These are phyloP conservation scores for Poeciliopsis gracilis DNA, from an alignment of 2,797 vertebrate genomes.

Conservation along the genomic window DNA sequence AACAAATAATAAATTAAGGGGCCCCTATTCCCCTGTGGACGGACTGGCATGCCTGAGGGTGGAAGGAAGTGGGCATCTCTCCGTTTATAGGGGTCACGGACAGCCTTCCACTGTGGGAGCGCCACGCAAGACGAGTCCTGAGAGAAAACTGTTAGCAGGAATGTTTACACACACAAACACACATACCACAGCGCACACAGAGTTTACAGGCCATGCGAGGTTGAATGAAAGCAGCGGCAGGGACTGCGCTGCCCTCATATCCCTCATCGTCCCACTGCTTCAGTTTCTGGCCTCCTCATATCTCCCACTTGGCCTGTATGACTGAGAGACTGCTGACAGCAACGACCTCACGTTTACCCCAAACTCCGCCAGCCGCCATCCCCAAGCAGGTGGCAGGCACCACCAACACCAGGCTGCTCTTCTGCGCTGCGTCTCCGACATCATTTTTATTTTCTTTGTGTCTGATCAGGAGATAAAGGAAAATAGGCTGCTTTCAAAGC, in stretches of 20 bases:
- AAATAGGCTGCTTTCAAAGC: conserved; percentile 19
- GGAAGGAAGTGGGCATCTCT: conserved; percentile 76
- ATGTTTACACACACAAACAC: conserved; percentile 43
- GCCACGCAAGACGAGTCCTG: conserved; percentile 41
- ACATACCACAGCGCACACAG: conserved; percentile 8
- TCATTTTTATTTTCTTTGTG: conserved; percentile 50
- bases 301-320: conserved; percentile 59
- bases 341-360: conserved; percentile 68
- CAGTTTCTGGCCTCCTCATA: conserved; percentile 55
- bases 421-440: conserved; percentile 25
- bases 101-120: conserved; percentile 59
- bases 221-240: conserved; percentile 58
- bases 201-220: conserved; percentile 25
- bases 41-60: conserved; percentile 65
- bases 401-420: conserved; percentile 9
- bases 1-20: conserved; percentile 82
- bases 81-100: conserved; percentile 64
- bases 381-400: conserved; percentile 73
- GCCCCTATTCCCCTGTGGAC: conserved; percentile 63
- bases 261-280: conserved; percentile 66
- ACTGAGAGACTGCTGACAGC: conserved; percentile 75
- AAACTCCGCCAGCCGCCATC: conserved; percentile 41
- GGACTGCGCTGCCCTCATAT: conserved; percentile 40
- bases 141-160: conserved; percentile 52
- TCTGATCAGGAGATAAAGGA: conserved; percentile 50